Evolutionary conservation across 2,113 vertebrate species (phyloP).

Genomic region (Caranx ignobilis): DNA sequence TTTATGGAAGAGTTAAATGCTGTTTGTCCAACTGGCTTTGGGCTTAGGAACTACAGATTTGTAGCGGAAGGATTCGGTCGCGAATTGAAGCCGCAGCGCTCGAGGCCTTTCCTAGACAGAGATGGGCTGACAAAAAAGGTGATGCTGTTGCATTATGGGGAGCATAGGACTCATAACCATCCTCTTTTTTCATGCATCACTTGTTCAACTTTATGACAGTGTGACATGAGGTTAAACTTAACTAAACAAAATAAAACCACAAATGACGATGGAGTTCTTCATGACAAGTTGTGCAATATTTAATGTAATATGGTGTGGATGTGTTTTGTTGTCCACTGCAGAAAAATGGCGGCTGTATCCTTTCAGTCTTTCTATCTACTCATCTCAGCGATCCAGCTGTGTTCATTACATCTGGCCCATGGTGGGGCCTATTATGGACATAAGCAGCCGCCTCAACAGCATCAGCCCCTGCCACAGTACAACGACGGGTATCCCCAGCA

Average conservation of each 20-base stretch:
- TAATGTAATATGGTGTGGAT: too few species aligned
- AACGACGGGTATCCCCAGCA: constrained; percentile 90
- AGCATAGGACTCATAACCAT: background rate
- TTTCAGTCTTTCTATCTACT: constrained; percentile 78
- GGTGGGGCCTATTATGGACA: constrained; percentile 93
- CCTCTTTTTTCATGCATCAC: too few species aligned
- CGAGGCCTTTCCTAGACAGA: background rate
- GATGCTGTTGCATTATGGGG: background rate
- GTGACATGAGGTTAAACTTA: too few species aligned
- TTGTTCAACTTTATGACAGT: too few species aligned
- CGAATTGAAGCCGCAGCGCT: background rate
- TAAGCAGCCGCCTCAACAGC: constrained; percentile 90
- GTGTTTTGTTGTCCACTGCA: constrained; percentile 46
- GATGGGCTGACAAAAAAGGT: background rate
- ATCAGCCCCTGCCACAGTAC: constrained; percentile 91
- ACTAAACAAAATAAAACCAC: too few species aligned
- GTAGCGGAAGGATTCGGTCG: background rate
- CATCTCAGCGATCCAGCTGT: constrained; percentile 81
- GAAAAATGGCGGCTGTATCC: constrained; percentile 73
- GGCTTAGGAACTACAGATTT: background rate
- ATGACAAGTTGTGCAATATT: too few species aligned
- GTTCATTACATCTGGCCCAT: constrained; percentile 78
- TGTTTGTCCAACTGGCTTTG: background rate
- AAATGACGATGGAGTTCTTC: too few species aligned
- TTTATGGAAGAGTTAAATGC: background rate